Percentiles rank a stretch among this genome's conserved stretches.
Evolutionary conservation across 2,888 invertebrate genomes (phyloP).

Genomic region (Rotaria sp.): DNA sequence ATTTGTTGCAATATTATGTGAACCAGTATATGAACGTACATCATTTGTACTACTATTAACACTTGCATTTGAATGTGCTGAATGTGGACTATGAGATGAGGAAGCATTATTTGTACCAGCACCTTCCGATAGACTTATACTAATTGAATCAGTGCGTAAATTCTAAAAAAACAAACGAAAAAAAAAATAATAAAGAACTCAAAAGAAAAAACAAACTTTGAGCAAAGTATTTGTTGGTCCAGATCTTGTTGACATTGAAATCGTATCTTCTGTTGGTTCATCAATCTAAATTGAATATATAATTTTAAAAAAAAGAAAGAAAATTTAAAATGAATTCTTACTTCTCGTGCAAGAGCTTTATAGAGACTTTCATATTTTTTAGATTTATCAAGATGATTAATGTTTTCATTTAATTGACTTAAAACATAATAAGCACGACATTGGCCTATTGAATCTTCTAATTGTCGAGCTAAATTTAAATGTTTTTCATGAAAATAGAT

Average conservation of each 20-base stretch:
- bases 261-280: background rate
- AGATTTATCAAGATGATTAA: background rate
- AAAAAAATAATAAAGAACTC: background rate
- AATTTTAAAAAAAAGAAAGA: background rate
- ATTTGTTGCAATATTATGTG: background rate
- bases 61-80: background rate
- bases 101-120: background rate
- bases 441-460: conserved; percentile 58
- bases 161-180: background rate
- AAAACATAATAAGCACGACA: conserved; percentile 44
- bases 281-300: conserved; percentile 13
- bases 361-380: conserved; percentile 6
- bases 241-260: background rate
- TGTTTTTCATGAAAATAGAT: conserved; percentile 88
- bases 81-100: background rate
- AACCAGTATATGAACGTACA: background rate
- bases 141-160: conserved; percentile 24
- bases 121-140: background rate
- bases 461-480: conserved; percentile 65
- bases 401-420: conserved; percentile 28
- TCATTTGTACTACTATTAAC: background rate
- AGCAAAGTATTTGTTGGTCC: background rate
- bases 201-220: background rate
- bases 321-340: background rate
- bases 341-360: conserved; percentile 18